A percentile compares a stretch with the other conserved stretches of the same genome.
phyloP scores from a whole-genome alignment of 2,113 vertebrate species.

The Furnarius figulus region DNA sequence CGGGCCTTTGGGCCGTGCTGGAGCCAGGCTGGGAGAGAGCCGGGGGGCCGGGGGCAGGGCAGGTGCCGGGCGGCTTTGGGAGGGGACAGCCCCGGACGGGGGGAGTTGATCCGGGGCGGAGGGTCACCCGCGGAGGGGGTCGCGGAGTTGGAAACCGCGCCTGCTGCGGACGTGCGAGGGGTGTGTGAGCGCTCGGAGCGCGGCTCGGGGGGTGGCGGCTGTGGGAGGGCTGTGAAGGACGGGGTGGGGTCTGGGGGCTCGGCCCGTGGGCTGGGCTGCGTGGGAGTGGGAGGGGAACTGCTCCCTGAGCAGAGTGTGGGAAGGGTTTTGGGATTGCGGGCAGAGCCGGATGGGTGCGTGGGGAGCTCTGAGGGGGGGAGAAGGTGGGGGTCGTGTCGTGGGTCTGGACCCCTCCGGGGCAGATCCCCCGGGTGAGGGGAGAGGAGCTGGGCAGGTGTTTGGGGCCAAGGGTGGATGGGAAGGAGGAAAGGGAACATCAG shows the following conservation, averaged over 20 bases:
- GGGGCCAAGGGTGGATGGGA: not conserved
- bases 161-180: not conserved
- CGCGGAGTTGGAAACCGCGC: not conserved
- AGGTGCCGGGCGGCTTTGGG: not conserved
- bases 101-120: not conserved
- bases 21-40: not conserved
- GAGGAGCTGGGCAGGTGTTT: not conserved
- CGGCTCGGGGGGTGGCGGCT: too few relatives aligned
- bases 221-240: not conserved
- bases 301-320: not conserved
- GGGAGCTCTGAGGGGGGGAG: not conserved
- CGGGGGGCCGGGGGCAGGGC: not conserved
- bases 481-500: not conserved
- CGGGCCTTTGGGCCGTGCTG: not conserved
- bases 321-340: not conserved
- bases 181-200: not conserved
- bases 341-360: not conserved
- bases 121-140: not conserved
- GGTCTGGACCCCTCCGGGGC: not conserved
- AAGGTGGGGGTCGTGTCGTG: not conserved
- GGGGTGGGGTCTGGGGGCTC: not conserved
- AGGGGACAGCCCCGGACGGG: not conserved
- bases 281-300: not conserved
- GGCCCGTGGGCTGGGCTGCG: not conserved
- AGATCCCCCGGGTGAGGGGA: accelerated